phyloP scores from a whole-genome alignment of 2,888 invertebrate genomes.

The Andrena chrysosceles region DNA sequence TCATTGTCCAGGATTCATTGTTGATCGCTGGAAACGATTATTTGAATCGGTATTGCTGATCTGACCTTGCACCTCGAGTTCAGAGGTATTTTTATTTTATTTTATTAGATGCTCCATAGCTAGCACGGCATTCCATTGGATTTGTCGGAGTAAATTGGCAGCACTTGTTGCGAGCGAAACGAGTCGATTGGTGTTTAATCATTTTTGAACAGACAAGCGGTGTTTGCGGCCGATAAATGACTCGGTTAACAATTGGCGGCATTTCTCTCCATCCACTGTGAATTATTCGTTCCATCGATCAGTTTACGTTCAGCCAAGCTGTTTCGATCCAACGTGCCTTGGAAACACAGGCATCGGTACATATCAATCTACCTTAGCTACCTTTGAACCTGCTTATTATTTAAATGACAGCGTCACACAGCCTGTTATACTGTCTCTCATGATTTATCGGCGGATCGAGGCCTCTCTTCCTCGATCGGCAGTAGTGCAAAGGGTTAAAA shows the following conservation, averaged over 20 bases:
- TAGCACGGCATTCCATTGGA: not conserved
- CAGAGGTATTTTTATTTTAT: not conserved
- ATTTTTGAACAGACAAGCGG: not conserved
- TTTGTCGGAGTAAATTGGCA: not conserved
- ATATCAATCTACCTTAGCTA: not conserved
- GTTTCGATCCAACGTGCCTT: not conserved
- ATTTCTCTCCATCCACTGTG: not conserved
- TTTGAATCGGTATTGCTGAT: not conserved
- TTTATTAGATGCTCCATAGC: not conserved
- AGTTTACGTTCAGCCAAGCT: not conserved
- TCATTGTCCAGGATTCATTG: not conserved
- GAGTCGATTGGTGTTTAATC: constrained; percentile 1
- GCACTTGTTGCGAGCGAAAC: not conserved
- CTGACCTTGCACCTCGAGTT: not conserved
- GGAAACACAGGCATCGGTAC: constrained; percentile 3
- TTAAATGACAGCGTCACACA: not conserved
- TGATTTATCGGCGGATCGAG: not conserved
- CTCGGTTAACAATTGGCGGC: not conserved
- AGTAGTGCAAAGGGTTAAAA: constrained; percentile 18
- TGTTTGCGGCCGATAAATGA: too few species aligned
- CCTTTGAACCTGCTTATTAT: not conserved
- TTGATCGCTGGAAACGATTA: not conserved
- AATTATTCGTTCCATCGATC: not conserved
- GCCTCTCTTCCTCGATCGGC: not conserved
- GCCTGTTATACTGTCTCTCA: not conserved